Base-by-base conservation (phyloP, 92 coral and sea anemone species). In the Phymanthus crucifer region DNA sequence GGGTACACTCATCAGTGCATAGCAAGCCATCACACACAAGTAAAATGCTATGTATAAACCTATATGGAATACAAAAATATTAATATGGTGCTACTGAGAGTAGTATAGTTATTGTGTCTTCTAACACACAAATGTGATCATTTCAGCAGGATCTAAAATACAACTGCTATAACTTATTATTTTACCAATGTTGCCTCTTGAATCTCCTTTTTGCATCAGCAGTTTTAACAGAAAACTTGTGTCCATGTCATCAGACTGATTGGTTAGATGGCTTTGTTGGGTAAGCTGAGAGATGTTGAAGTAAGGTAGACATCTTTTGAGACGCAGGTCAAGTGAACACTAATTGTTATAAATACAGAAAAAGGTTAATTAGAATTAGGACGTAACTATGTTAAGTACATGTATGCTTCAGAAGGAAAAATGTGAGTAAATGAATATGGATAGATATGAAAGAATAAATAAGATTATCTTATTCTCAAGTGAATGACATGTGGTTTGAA, bases 1-100 rank as follows among this genome's bases (percentile, higher is more conserved):
- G 32, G 99, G 99, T 21, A 95, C 99, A 69, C 97, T 95, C 90
- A 95, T 94, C 57, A 95, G 66, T n/a, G 99, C 91, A 79, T 95
- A 95, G 47, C 99, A 90, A 13, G 98, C 99, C 99, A 95, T 95
- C 14, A 95, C 99, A 90, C 97, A 93, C 26, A 93, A 88, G 71
- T 95, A 95, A 64, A 95, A 95, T 24, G 97, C 93, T 40, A 93
- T 82, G 72, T 95, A 95, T 27, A 95, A 88, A 76, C 97, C 97
- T 92, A 67, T 19, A 40, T 52, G 6, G 27, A 54, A 19, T 54
- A 23, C 13, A 9, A 45, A 45, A 2, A 0, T 45, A 24, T 21
- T 21, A 13, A 74, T 1, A 47, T 23, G 6, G 1, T 11, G 8
- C 21, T 23, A 12, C 3, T 37, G 11, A 40, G 13, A 4, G 0